Percentiles rank a stretch among this genome's conserved stretches.
phyloP scores from a whole-genome alignment of 2,113 vertebrate genomes.

The Lutjanus erythropterus region DNA sequence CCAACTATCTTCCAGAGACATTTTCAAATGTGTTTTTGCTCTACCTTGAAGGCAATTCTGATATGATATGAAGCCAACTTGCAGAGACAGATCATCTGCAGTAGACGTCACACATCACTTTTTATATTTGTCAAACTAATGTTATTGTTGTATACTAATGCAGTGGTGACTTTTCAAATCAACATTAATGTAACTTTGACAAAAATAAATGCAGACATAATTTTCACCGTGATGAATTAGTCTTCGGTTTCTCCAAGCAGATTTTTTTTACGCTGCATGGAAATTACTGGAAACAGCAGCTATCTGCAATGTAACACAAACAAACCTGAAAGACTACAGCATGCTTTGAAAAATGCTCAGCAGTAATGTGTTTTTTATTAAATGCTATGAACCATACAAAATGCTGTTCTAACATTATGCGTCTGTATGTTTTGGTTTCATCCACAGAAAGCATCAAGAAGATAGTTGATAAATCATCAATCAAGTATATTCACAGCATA shows the following conservation, averaged over 20 bases:
- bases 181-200: not conserved
- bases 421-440: slow-evolving; percentile 8
- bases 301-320: not conserved
- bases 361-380: slow-evolving; percentile 1
- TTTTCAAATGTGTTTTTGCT: slow-evolving; percentile 8
- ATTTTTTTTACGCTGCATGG: not conserved
- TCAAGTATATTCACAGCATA: slow-evolving; percentile 82
- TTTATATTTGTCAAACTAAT: slow-evolving; percentile 18
- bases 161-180: slow-evolving; percentile 2
- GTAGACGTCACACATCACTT: slow-evolving; percentile 8
- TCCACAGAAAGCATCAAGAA: slow-evolving; percentile 86
- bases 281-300: not conserved
- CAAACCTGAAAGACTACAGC: not conserved
- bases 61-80: not conserved
- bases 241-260: not conserved
- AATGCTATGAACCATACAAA: not conserved
- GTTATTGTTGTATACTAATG: slow-evolving; percentile 14
- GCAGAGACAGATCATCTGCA: slow-evolving; percentile 12
- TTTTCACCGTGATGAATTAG: slow-evolving; percentile 8
- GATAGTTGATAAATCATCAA: slow-evolving; percentile 82
- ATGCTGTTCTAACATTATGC: not conserved
- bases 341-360: not conserved
- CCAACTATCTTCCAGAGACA: not conserved
- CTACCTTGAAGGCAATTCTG: not conserved
- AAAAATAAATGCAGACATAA: slow-evolving; percentile 12